These are phyloP conservation scores for Microctonus brassicae DNA, from an alignment of 2,888 invertebrate species.

Conservation along the genomic window DNA sequence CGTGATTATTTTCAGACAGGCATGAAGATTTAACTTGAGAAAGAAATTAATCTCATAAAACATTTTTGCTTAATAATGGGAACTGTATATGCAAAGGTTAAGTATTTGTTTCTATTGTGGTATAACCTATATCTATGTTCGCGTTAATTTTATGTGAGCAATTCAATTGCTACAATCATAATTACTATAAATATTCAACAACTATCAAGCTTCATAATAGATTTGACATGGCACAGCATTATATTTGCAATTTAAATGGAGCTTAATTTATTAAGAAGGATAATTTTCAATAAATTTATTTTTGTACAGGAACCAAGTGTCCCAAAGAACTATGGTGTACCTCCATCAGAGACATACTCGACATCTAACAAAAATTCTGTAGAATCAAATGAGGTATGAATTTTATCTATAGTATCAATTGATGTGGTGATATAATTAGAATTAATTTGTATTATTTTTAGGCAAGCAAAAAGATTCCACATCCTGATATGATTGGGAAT, in stretches of 20 bases:
- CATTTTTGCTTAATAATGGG: conserved; percentile 61
- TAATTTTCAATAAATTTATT: conserved; percentile 9
- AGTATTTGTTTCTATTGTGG: conserved; percentile 38
- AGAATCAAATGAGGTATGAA: conserved; percentile 35
- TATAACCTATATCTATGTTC: conserved; percentile 45
- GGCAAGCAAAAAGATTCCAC: neutral
- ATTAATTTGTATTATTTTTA: neutral
- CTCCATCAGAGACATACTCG: conserved; percentile 23
- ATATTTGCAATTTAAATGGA: no score
- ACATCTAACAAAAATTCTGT: conserved; percentile 24
- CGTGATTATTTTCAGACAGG: neutral
- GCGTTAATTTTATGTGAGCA: conserved; percentile 24
- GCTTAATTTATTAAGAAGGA: neutral
- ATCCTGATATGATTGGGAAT: neutral
- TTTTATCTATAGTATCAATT: conserved; percentile 3
- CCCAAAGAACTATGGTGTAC: conserved; percentile 41
- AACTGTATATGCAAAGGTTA: conserved; percentile 71
- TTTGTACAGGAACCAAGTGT: conserved; percentile 50
- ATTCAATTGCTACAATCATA: no score
- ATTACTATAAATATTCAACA: no score
- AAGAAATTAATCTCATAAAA: neutral
- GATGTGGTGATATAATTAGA: neutral
- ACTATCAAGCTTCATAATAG: neutral
- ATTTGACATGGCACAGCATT: no score
- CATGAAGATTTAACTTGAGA: neutral